These are phyloP conservation scores for Poecilia wingei DNA, from an alignment of 2,797 vertebrate genomes.

Conservation along the genomic window DNA sequence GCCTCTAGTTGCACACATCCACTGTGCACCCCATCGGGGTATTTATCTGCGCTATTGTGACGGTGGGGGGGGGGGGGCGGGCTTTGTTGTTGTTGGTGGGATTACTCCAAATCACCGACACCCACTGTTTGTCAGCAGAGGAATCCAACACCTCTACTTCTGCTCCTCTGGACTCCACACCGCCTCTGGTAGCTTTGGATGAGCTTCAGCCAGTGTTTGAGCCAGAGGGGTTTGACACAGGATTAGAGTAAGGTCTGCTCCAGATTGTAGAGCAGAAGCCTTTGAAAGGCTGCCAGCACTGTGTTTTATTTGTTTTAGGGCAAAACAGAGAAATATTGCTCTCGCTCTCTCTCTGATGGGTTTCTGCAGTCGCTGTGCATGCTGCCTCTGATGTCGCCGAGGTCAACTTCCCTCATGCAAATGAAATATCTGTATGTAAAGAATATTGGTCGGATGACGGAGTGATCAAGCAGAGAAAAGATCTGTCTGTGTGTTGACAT, in stretches of 20 bases:
- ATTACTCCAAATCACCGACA: slow-evolving; percentile 71
- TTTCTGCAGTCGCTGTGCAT: background rate
- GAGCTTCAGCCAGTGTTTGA: slow-evolving; percentile 60
- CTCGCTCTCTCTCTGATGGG: background rate
- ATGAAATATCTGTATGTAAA: background rate
- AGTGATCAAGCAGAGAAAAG: background rate
- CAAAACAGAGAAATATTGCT: slow-evolving; percentile 1
- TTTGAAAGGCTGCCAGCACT: slow-evolving; percentile 51
- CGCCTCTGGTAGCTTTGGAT: slow-evolving; percentile 45
- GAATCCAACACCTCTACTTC: slow-evolving; percentile 58
- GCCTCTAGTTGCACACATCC: slow-evolving; percentile 16
- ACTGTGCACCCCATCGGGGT: slow-evolving; percentile 19
- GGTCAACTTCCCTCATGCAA: background rate
- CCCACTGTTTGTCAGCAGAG: slow-evolving; percentile 66
- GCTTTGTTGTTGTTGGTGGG: slow-evolving; percentile 75
- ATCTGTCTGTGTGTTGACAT: background rate
- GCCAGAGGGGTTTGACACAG: slow-evolving; percentile 54
- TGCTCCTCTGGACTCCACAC: slow-evolving; percentile 45
- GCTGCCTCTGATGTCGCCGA: background rate
- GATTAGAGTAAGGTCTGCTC: slow-evolving; percentile 57
- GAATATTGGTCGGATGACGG: background rate
- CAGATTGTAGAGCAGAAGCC: slow-evolving; percentile 41
- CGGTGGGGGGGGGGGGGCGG: slow-evolving; percentile 55
- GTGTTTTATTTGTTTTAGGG: slow-evolving; percentile 47
- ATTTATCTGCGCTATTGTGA: slow-evolving; percentile 21